phyloP scores from a whole-genome alignment of 2,888 invertebrate species.

The Drosophila emarginata region DNA sequence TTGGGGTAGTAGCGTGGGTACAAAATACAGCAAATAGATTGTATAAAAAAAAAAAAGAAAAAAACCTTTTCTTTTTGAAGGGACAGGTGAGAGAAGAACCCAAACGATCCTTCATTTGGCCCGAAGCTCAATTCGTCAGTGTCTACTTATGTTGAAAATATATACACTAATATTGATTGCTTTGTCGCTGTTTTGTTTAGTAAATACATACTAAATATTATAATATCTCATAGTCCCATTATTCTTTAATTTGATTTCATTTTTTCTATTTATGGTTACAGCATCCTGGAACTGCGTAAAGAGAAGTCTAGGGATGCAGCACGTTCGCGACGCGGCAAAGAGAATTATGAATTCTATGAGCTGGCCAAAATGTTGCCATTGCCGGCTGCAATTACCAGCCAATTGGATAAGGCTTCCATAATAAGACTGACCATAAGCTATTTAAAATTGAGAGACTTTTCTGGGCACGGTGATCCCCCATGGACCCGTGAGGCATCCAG shows the following conservation, averaged over 20 bases:
- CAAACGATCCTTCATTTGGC: constrained; percentile 19
- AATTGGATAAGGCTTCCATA: constrained; percentile 97
- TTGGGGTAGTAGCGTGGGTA: neutral
- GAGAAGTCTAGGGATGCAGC: constrained; percentile 97
- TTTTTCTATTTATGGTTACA: too few relatives aligned
- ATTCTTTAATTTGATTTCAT: constrained; percentile 1
- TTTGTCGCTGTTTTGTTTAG: constrained; percentile 34
- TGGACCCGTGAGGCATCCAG: constrained; percentile 94
- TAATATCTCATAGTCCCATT: neutral
- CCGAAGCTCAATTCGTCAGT: constrained; percentile 51
- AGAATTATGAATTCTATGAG: constrained; percentile 98
- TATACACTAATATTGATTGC: constrained; percentile 45
- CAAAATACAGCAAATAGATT: neutral
- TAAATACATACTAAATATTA: constrained; percentile 23
- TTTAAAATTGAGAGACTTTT: constrained; percentile 96
- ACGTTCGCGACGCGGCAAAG: constrained; percentile 94
- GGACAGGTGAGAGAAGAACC: constrained; percentile 5
- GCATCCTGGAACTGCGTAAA: constrained; percentile 95
- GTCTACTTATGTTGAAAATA: constrained; percentile 62
- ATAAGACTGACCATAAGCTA: constrained; percentile 98
- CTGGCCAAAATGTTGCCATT: constrained; percentile 96
- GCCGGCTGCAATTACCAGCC: constrained; percentile 95
- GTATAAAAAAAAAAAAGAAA: constrained; percentile 16
- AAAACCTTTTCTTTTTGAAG: neutral
- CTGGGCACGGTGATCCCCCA: constrained; percentile 97